Base-by-base conservation (phyloP, 2,113 vertebrate genomes). In the Himantopus leucocephalus region DNA sequence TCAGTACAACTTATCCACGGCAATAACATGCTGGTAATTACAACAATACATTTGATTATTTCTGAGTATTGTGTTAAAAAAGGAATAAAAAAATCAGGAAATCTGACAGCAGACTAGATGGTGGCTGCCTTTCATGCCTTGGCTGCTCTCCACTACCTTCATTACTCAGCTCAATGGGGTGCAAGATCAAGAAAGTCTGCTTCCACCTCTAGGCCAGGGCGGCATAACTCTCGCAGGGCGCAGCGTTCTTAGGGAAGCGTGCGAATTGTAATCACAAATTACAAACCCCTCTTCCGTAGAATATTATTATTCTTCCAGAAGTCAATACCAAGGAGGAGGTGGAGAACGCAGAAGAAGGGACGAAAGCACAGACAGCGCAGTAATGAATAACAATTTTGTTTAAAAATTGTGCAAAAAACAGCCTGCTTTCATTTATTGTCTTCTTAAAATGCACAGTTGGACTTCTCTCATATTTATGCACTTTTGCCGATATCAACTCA, bases 11-110 rank as follows among this genome's bases (percentile, higher is more conserved):
- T 70, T 87, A 47, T 72, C 77, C 66, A 53, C 0, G 1, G 48
- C 34, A 85, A 82, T 92, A 86, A 93, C 47, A 85, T 1, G 2
- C 58, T 48, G 75, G 53, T 76, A 88, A 79, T 90, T 77, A 91
- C 73, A 85, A 86, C 67, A 92, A 73, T 56, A 63, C 41, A n/a
- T 29, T 72, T 85, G 62, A 90, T 86, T 96, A 94, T 84, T 94
- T 93, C 76, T 71, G 32, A 91, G n/a, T 37, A 19, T 37, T 60
- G 39, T 2, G 1, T 35, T 89, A 85, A 86, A 89, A 91, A 81
- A 78, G 4, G 12, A 72, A n/a, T 10, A 14, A 76, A 55, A 90
- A 64, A 35, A 20, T 16, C 48, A 56, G 30, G 11, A 81, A 78
- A 90, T 41, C 29, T 71, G 62, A 60, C 34, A 59, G 80, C 48